A percentile compares a stretch with the other conserved stretches of the same genome.
Conservation (phyloP, 2,888 invertebrate species). For the Globia sparganii region DNA sequence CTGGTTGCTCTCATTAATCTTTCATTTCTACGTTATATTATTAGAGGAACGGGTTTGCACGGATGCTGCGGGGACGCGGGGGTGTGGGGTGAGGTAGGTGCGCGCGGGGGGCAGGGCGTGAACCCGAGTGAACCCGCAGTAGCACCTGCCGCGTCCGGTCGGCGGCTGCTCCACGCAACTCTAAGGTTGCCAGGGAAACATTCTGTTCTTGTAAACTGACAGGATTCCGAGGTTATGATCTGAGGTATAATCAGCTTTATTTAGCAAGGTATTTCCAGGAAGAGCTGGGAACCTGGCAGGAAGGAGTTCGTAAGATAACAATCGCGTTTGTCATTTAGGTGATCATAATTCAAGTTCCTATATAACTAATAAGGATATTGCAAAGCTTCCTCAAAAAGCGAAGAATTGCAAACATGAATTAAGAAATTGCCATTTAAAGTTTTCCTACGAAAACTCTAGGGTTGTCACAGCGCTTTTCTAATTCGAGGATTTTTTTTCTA, state of each 20-base stretch:
- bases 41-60: conserved; percentile 90
- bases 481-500: too few species aligned
- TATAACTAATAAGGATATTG: neutral
- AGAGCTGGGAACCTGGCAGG: neutral
- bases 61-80: conserved; percentile 83
- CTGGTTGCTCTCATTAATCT: conserved; percentile 90
- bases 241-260: conserved; percentile 1
- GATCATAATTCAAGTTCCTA: neutral
- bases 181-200: conserved; percentile 65
- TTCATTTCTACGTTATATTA: conserved; percentile 90
- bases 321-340: neutral
- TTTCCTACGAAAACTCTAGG: conserved; percentile 10
- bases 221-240: conserved; percentile 56
- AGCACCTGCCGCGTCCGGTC: conserved; percentile 89
- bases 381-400: neutral
- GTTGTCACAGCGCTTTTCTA: conserved; percentile 18
- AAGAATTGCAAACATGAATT: neutral
- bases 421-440: neutral
- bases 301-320: neutral
- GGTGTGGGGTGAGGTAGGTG: conserved; percentile 64
- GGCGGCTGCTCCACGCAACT: conserved; percentile 62
- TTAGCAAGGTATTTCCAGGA: neutral
- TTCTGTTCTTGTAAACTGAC: conserved; percentile 59
- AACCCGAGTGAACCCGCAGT: conserved; percentile 89
- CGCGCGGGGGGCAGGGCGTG: conserved; percentile 77